Base-by-base conservation (phyloP, 1,140 invertebrate species). In the Anastatus disparis region DNA sequence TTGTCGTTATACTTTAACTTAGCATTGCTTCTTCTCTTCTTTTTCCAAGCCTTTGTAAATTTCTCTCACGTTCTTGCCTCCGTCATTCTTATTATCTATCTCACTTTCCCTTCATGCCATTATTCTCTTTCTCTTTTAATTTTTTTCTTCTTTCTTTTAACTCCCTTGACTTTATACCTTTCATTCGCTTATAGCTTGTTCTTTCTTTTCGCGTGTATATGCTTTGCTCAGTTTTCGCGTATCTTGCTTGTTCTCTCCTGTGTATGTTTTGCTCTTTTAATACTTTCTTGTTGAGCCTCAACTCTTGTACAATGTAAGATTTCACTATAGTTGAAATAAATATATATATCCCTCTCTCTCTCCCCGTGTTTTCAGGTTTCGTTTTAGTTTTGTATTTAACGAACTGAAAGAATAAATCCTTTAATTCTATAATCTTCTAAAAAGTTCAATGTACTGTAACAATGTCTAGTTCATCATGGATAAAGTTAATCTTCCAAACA, bases 1-100 rank as follows among this genome's bases (percentile, higher is more conserved):
- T 66, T 56, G 24, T 42, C 50, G n/a, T 44, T n/a, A 24, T 22
- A 46, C 29, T 59, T 59, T 59, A 40, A 48, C 42, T 50, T n/a
- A 3, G 35, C 42, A 20, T 44, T 26, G 48, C 15, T 17, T 20
- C 52, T 46, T 31, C 24, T 52, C 27, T 27, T 31, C 4, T 42
- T 40, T 26, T 53, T 52, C 24, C 48, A 24, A 2, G 6, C 20
- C 20, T 58, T 68, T 68, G 40, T 38, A 22, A 58, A 59, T 68
- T 59, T 68, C 42, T 35, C 44, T 63, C 59, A 63, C 42, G 44
- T 63, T 50, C 31, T 20, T 50, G 15, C 20, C n/a, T 29, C 20
- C 27, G n/a, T 42, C 22, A 22, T 59, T 22, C 3, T 48, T 46
- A 24, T 29, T 15, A 3, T 15, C 40, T 7, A 17, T 26, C 35